Evolutionary conservation across 2,113 vertebrate species (phyloP).

Genomic region (Kryptolebias marmoratus): DNA sequence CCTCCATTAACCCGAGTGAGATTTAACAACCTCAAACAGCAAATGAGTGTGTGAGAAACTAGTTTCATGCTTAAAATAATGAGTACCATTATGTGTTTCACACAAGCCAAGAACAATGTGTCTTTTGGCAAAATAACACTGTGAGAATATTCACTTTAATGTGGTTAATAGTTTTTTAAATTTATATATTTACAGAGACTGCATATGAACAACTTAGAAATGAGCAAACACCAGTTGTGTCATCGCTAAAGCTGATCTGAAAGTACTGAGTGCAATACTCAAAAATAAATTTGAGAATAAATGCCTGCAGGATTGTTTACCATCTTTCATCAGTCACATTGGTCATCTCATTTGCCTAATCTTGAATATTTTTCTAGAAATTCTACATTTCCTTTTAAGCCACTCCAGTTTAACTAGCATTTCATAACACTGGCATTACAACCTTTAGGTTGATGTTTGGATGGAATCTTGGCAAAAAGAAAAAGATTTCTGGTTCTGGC

Average conservation of each 20-base stretch:
- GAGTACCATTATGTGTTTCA: not conserved
- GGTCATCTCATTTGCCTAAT: not conserved
- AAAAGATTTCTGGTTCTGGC: conserved; percentile 18
- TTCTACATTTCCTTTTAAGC: conserved; percentile 4
- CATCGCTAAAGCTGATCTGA: not conserved
- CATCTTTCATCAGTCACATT: not conserved
- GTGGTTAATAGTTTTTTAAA: not conserved
- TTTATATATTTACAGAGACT: rapidly evolving
- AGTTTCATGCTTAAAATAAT: not conserved
- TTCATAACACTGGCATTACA: not conserved
- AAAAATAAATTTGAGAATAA: not conserved
- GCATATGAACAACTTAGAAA: not conserved
- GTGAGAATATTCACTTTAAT: conserved; percentile 1
- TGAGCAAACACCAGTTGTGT: not conserved
- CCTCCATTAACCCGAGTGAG: not conserved
- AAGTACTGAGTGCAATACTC: too few species aligned
- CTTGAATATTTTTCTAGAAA: not conserved
- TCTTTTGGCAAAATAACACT: not conserved
- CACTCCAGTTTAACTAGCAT: conserved; percentile 3
- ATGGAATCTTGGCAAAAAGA: conserved; percentile 4
- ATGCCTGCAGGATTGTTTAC: too few species aligned
- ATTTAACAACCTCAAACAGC: conserved; percentile 7
- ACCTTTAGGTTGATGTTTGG: conserved; percentile 7
- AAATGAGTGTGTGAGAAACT: not conserved
- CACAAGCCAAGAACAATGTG: not conserved